phyloP scores from a whole-genome alignment of 2,113 vertebrate genomes.

The Myrmecophaga tridactyla region DNA sequence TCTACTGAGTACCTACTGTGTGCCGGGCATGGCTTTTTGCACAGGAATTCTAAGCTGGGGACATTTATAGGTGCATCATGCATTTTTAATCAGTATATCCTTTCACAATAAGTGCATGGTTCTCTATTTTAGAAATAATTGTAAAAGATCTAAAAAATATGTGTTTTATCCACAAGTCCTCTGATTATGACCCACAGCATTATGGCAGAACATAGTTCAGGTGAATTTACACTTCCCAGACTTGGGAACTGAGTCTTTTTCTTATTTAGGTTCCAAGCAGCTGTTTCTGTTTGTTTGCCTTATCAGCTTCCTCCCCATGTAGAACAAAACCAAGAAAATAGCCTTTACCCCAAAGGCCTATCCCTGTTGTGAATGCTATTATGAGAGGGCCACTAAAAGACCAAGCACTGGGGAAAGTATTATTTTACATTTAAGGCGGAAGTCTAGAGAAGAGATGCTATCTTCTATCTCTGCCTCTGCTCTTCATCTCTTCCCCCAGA shows the following conservation, averaged over 20 bases:
- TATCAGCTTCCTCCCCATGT: not conserved
- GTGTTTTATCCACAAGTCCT: not conserved
- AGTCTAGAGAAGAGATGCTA: not conserved
- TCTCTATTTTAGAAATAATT: not conserved
- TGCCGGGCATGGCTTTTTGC: not conserved
- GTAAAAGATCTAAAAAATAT: not conserved
- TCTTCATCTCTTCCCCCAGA: not conserved
- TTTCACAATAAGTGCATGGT: not conserved
- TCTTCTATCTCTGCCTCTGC: not conserved
- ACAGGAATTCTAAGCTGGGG: not conserved
- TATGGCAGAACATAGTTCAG: not conserved
- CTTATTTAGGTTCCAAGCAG: not conserved
- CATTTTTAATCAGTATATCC: constrained; percentile 27
- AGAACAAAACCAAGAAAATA: constrained; percentile 5
- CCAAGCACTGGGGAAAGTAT: not conserved
- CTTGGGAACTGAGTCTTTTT: not conserved
- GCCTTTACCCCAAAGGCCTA: not conserved
- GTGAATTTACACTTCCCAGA: not conserved
- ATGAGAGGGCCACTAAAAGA: not conserved
- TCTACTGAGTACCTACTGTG: not conserved
- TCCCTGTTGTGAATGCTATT: not conserved
- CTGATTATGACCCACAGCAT: not conserved
- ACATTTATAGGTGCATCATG: not conserved
- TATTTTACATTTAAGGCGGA: not conserved
- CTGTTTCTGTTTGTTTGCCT: not conserved